These are phyloP conservation scores for Acanthosepion esculentum DNA, from an alignment of 2,888 invertebrate species.

Conservation along the genomic window DNA sequence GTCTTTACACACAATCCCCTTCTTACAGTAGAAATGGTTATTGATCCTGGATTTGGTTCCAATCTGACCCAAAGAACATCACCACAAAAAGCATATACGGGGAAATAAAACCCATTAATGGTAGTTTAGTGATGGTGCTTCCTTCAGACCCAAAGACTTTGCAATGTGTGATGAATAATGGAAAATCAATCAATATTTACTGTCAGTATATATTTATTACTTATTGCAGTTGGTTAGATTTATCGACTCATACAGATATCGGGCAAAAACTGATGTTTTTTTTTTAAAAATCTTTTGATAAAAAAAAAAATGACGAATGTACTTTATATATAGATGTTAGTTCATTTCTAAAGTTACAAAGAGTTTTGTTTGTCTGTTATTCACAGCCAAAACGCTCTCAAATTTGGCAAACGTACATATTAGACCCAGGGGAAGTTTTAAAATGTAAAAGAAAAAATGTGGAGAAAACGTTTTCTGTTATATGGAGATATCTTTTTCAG, in stretches of 20 bases:
- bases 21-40: neutral
- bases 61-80: neutral
- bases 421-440: too few species aligned
- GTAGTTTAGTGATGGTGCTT: neutral
- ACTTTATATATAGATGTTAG: too few species aligned
- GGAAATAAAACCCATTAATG: neutral
- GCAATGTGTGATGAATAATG: neutral
- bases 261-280: neutral
- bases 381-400: too few species aligned
- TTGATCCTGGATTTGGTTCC: neutral
- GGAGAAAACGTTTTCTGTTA: too few species aligned
- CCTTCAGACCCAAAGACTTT: neutral
- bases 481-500: too few species aligned
- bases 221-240: neutral
- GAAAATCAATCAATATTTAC: neutral
- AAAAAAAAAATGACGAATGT: neutral
- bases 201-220: neutral
- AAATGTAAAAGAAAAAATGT: too few species aligned
- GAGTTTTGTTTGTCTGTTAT: too few species aligned
- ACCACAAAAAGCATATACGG: neutral
- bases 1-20: conserved; percentile 1
- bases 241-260: neutral
- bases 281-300: neutral
- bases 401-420: too few species aligned
- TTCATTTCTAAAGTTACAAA: too few species aligned